These are phyloP conservation scores for Malurus splendens DNA, from an alignment of 2,797 vertebrate genomes.

Conservation along the genomic window DNA sequence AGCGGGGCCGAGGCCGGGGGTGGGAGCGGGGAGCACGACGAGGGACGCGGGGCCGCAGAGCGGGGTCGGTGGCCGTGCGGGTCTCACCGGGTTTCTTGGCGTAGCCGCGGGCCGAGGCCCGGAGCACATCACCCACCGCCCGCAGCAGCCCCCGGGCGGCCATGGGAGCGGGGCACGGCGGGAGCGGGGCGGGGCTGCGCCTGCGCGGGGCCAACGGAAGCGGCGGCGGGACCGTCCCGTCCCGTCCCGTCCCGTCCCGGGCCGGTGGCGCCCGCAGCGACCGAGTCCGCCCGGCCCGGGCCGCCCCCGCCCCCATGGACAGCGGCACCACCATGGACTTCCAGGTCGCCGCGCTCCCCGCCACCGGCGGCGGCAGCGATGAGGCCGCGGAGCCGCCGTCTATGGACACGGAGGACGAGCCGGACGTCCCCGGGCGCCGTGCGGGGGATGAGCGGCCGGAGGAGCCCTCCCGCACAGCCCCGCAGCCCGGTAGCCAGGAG, in stretches of 20 bases:
- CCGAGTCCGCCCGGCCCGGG: fast-evolving
- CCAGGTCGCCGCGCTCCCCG: neutral
- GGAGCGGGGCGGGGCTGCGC: neutral
- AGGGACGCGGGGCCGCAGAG: fast-evolving
- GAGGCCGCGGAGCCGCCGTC: neutral
- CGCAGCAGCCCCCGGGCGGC: neutral
- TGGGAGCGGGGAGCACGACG: too few species aligned
- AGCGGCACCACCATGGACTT: conserved; percentile 10
- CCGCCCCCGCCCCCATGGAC: neutral
- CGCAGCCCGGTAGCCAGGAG: neutral
- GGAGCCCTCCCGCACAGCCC: neutral
- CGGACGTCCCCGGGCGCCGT: fast-evolving
- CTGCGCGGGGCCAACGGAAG: neutral
- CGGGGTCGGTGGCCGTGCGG: neutral
- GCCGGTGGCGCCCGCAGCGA: neutral
- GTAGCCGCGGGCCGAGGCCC: neutral
- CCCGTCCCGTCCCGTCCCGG: neutral
- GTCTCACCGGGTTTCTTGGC: conserved; percentile 36
- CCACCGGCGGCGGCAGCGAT: neutral
- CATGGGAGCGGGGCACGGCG: conserved; percentile 8
- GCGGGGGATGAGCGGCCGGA: neutral
- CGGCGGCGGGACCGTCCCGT: neutral
- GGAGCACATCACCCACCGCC: fast-evolving
- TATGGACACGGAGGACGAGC: conserved; percentile 52
- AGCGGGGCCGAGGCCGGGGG: too few species aligned